Base-by-base conservation (phyloP, 2,113 vertebrate species). In the Echinops telfairi region DNA sequence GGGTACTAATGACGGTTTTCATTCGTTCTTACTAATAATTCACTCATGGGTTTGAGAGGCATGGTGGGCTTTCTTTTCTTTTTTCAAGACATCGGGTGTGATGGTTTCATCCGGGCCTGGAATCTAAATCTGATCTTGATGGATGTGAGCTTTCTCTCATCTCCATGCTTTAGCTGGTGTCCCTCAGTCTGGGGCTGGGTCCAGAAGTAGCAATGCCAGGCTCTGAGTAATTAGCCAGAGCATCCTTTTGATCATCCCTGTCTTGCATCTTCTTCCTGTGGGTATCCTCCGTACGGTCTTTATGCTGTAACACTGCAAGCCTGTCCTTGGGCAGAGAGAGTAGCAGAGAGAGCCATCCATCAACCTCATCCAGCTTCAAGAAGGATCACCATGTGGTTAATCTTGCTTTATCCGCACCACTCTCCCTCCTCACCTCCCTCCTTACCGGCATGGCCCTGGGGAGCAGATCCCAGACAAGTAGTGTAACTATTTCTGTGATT, bases 1-100 rank as follows among this genome's bases (percentile, higher is more conserved):
- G 71, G 77, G 68, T 81, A 15, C 87, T 86, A 93, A 87, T 88
- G 62, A 64, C 78, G 31, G 16, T 75, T 90, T 81, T 81, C 73
- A 36, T 53, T 88, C 40, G 38, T 77, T 68, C 57, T 27, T 78
- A 4, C 53, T 60, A 31, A 47, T 92, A 80, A 90, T 95, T 92
- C 84, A 85, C 57, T 88, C 86, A 73, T 70, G 60, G 36, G 23
- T 73, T 86, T 78, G 47, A 53, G 80, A 87, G 70, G 6, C 64
- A 57, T 53, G 16, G 25, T 29, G 5, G 88, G 76, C 62, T 79
- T 86, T 76, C 64, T 87, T 36, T 83, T n/a, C 75, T 86, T 76
- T 58, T 87, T 36, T 83, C 27, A 33, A 33, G 82, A 78, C 43
- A 82, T 40, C 11, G 25, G 33, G 53, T 40, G 17, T 9, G 17